These are phyloP conservation scores for Brachypalpus laphriformis DNA, from an alignment of 2,888 invertebrate genomes.

Conservation along the genomic window DNA sequence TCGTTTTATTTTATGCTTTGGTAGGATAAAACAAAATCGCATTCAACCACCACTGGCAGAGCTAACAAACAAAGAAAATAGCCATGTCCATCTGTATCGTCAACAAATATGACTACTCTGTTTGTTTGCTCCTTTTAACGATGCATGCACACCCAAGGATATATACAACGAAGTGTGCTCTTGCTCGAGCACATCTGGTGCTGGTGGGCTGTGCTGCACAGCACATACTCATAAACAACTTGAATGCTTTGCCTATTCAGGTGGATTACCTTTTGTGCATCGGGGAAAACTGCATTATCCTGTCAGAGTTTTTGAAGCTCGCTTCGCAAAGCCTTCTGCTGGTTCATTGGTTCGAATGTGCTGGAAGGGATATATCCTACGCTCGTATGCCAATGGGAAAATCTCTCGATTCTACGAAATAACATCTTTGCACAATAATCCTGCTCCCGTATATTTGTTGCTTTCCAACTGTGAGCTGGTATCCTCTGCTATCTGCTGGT, in stretches of 20 bases:
- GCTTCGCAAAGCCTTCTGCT: constrained; percentile 23
- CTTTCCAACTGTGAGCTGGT: background rate
- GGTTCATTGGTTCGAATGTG: constrained; percentile 46
- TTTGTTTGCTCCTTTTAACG: constrained; percentile 18
- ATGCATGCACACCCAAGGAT: constrained; percentile 37
- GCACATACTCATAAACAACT: constrained; percentile 21
- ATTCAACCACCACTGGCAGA: constrained; percentile 37
- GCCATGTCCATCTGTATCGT: constrained; percentile 29
- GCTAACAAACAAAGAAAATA: constrained; percentile 12
- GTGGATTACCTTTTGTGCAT: constrained; percentile 64
- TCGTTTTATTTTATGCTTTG: constrained; percentile 13
- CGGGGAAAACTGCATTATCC: constrained; percentile 63
- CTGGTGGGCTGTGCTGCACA: constrained; percentile 1
- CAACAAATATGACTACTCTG: constrained; percentile 41
- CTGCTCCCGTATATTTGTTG: constrained; percentile 10
- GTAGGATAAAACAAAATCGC: constrained; percentile 42
- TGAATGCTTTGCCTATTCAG: constrained; percentile 60
- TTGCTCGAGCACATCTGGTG: background rate
- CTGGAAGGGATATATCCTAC: background rate
- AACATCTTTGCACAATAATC: constrained; percentile 19
- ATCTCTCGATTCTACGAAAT: constrained; percentile 11
- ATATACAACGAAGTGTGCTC: background rate
- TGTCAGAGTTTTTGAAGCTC: constrained; percentile 44
- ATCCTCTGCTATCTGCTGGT: background rate
- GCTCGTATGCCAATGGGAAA: constrained; percentile 24